Evolutionary conservation across 2,888 invertebrate species (phyloP).

Genomic region (Alloplasta piceator): DNA sequence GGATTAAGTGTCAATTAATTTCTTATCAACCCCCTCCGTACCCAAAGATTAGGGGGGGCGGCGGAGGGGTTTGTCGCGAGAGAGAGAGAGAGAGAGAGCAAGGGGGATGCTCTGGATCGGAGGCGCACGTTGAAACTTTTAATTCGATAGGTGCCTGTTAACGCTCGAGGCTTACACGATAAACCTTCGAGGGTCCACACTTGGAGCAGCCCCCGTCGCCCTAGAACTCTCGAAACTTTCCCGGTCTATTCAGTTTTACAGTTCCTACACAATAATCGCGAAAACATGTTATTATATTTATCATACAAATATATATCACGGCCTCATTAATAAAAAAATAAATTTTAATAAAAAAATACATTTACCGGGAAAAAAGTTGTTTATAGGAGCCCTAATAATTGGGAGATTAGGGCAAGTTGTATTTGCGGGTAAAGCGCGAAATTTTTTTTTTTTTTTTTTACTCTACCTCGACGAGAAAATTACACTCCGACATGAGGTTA

Average conservation of each 20-base stretch:
- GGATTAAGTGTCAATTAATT: conserved; percentile 79
- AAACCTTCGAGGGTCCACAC: conserved; percentile 43
- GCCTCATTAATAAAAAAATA: conserved; percentile 1
- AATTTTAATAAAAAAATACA: conserved; percentile 1
- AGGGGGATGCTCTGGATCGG: conserved; percentile 6
- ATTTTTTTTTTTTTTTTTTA: conserved; percentile 21
- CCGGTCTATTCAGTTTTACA: background rate
- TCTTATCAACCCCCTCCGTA: conserved; percentile 69
- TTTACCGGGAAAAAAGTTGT: conserved; percentile 64
- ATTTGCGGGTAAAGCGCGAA: conserved; percentile 8
- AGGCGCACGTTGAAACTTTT: conserved; percentile 74
- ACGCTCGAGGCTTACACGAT: conserved; percentile 65
- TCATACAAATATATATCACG: background rate
- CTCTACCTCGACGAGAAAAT: conserved; percentile 53
- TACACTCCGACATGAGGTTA: conserved; percentile 39
- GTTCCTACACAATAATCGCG: background rate
- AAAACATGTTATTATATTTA: background rate
- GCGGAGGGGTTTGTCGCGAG: background rate
- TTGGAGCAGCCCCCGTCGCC: conserved; percentile 15
- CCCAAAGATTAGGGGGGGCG: conserved; percentile 70
- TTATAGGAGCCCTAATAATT: conserved; percentile 65
- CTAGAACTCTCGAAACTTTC: conserved; percentile 32
- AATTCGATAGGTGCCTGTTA: conserved; percentile 77
- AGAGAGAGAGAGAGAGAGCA: background rate
- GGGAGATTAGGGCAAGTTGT: conserved; percentile 70